These are phyloP conservation scores for Yponomeuta plumbellus DNA, from an alignment of 2,888 invertebrate genomes.

Conservation along the genomic window DNA sequence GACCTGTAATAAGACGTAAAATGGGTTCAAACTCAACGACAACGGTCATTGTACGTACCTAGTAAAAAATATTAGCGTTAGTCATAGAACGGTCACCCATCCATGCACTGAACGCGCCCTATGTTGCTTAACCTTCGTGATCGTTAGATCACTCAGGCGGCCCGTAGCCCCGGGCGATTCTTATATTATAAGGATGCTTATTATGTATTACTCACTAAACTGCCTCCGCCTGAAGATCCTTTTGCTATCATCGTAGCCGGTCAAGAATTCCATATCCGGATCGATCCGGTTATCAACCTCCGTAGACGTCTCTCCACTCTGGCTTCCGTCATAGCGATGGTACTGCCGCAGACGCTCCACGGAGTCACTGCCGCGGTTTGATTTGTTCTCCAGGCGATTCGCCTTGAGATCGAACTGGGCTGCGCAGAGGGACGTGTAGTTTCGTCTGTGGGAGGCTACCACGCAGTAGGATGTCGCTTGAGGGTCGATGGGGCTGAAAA, in stretches of 20 bases:
- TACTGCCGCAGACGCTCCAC: background rate
- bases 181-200: too few relatives aligned
- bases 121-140: too few relatives aligned
- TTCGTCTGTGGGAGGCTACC: conserved; percentile 56
- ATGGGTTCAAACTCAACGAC: conserved; percentile 5
- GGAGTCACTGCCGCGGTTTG: conserved; percentile 2
- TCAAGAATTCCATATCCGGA: conserved; percentile 39
- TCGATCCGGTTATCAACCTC: conserved; percentile 54
- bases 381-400: conserved; percentile 40
- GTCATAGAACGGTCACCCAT: too few relatives aligned
- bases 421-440: conserved; percentile 65
- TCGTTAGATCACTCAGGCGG: too few relatives aligned
- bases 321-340: background rate
- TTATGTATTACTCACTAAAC: conserved; percentile 51
- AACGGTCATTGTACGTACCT: background rate
- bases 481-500: conserved; percentile 64
- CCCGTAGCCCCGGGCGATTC: too few relatives aligned
- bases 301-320: background rate
- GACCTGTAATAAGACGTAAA: conserved; percentile 37
- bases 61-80: too few relatives aligned
- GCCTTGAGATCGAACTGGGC: conserved; percentile 54
- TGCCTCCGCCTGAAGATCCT: conserved; percentile 54
- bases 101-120: too few relatives aligned
- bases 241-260: conserved; percentile 49
- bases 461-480: conserved; percentile 65